These are phyloP conservation scores for Gastracanthus pulcherrimus DNA, from an alignment of 2,888 invertebrate species.

Conservation along the genomic window DNA sequence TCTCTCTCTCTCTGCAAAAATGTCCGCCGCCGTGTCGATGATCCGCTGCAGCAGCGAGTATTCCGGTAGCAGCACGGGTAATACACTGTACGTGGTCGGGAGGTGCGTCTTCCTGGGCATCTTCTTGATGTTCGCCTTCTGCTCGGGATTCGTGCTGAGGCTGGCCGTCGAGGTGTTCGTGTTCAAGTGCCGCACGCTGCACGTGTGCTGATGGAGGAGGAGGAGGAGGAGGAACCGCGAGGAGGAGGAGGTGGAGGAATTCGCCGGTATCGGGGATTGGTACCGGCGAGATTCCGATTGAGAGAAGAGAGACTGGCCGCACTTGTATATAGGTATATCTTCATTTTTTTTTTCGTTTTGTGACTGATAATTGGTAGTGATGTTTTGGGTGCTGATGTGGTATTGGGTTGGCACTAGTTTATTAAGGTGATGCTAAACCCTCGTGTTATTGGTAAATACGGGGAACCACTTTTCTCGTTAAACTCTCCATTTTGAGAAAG, in stretches of 20 bases:
- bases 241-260: background rate
- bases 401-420: background rate
- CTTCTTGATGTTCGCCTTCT: slow-evolving; percentile 54
- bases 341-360: background rate
- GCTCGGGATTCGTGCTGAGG: slow-evolving; percentile 55
- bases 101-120: slow-evolving; percentile 45
- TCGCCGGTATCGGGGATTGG: background rate
- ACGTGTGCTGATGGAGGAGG: slow-evolving; percentile 45
- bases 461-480: too few species aligned
- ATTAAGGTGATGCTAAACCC: too few species aligned
- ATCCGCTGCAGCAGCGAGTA: slow-evolving; percentile 10
- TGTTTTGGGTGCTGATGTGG: background rate
- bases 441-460: too few species aligned
- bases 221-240: background rate
- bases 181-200: slow-evolving; percentile 55
- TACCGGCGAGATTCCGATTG: background rate
- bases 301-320: slow-evolving; percentile 14
- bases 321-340: slow-evolving; percentile 24
- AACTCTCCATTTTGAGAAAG: too few species aligned
- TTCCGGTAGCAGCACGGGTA: background rate
- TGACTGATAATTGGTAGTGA: background rate
- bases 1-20: background rate
- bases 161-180: slow-evolving; percentile 56
- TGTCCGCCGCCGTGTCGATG: slow-evolving; percentile 25
- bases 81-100: slow-evolving; percentile 38